phyloP scores from a whole-genome alignment of 2,797 vertebrate genomes.

The Varecia variegata region DNA sequence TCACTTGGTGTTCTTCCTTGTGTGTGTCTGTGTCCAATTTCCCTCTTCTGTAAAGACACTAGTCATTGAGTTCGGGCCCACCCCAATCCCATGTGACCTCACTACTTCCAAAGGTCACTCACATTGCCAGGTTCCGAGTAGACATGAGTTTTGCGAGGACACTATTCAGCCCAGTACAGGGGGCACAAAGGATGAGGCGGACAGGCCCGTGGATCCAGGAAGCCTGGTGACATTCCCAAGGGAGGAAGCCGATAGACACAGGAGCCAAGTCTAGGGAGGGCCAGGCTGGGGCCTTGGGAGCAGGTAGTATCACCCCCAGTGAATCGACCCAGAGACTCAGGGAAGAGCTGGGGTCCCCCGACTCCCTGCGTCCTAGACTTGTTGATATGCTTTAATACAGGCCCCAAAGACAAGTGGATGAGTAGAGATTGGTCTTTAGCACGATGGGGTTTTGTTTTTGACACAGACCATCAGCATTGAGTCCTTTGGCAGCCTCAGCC shows the following conservation, averaged over 20 bases:
- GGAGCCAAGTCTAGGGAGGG: neutral
- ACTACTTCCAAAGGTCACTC: neutral
- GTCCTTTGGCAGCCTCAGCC: neutral
- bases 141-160: neutral
- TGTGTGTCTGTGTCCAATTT: neutral
- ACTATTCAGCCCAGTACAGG: neutral
- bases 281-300: neutral
- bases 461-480: neutral
- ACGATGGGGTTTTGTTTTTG: neutral
- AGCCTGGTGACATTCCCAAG: neutral
- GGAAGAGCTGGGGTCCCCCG: neutral
- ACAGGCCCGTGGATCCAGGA: neutral
- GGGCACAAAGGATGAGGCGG: neutral
- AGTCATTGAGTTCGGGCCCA: neutral
- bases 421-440: neutral
- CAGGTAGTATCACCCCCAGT: neutral
- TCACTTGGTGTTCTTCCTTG: neutral
- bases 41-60: neutral
- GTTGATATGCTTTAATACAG: neutral
- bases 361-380: neutral
- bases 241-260: neutral
- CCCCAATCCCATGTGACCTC: neutral
- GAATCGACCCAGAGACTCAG: neutral
- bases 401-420: rapidly evolving
- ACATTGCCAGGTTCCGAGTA: neutral